A percentile compares a stretch with the other conserved stretches of the same genome.
These are phyloP conservation scores for Setipinna tenuifilis DNA, from an alignment of 2,797 vertebrate species.

Conservation along the genomic window DNA sequence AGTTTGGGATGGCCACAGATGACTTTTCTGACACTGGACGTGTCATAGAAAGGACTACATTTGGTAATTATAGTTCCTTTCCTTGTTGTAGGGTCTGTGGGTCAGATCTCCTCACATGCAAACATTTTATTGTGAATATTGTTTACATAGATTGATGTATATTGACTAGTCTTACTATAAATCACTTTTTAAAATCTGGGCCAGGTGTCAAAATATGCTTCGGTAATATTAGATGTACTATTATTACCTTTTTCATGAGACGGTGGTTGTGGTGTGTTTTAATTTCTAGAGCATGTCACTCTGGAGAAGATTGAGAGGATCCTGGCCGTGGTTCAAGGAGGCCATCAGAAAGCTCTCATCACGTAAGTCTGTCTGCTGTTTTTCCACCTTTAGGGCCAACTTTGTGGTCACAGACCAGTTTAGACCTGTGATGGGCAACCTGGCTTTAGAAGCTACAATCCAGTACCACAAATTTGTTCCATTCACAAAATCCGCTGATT, in stretches of 20 bases:
- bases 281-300: conserved; percentile 85
- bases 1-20: conserved; percentile 87
- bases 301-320: conserved; percentile 87
- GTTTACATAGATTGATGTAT: neutral
- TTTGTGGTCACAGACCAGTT: neutral
- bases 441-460: too few relatives aligned
- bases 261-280: neutral
- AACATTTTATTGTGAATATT: neutral
- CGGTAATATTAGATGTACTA: neutral
- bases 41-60: conserved; percentile 88
- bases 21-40: conserved; percentile 83
- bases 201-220: too few relatives aligned
- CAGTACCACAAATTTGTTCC: too few relatives aligned
- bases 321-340: conserved; percentile 88
- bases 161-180: too few relatives aligned
- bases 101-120: neutral
- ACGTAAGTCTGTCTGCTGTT: conserved; percentile 70
- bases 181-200: neutral
- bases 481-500: neutral
- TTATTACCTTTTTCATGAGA: neutral
- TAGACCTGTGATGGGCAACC: too few relatives aligned
- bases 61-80: conserved; percentile 73
- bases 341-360: conserved; percentile 89
- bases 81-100: neutral
- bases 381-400: neutral